phyloP scores from a whole-genome alignment of 1,140 invertebrate species.

The Drosophila asahinai region DNA sequence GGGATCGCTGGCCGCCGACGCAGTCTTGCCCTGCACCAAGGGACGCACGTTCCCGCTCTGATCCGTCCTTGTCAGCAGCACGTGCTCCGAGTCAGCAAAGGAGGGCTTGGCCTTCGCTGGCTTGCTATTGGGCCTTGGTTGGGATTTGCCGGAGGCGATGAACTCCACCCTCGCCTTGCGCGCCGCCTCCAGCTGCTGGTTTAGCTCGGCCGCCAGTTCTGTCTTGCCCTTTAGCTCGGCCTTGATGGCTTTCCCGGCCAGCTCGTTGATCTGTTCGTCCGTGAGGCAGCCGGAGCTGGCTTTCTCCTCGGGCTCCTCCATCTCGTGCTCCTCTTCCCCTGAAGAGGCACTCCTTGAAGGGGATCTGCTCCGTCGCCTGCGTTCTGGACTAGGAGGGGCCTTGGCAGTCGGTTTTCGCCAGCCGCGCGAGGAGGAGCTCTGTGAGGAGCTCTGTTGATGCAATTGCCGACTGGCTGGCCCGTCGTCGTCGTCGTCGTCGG shows the following conservation, averaged over 20 bases:
- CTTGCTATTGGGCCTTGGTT: not conserved
- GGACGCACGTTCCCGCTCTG: conserved; percentile 88
- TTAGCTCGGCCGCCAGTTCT: conserved; percentile 89
- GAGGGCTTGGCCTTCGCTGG: conserved; percentile 3
- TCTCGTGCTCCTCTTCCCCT: not conserved
- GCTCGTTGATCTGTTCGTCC: conserved; percentile 94
- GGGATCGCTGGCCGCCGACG: conserved; percentile 35
- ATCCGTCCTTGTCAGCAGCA: conserved; percentile 91
- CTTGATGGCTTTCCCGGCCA: conserved; percentile 95
- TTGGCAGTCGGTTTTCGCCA: conserved; percentile 44
- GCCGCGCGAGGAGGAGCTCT: conserved; percentile 5
- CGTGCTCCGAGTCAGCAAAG: conserved; percentile 72
- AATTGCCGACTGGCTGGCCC: not conserved
- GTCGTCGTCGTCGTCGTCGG: conserved; percentile 40
- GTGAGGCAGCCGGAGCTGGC: conserved; percentile 82
- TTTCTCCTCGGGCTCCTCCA: conserved; percentile 13
- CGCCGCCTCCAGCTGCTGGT: conserved; percentile 90
- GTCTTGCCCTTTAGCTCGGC: conserved; percentile 95
- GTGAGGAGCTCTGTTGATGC: not conserved
- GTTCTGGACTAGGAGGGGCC: not conserved
- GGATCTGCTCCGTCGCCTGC: conserved; percentile 6
- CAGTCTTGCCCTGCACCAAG: conserved; percentile 65
- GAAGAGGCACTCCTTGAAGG: not conserved
- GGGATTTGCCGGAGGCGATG: conserved; percentile 30
- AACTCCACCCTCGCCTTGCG: conserved; percentile 86